Evolutionary conservation across 1,140 invertebrate genomes (phyloP).

Genomic region (Melanaphis sacchari): DNA sequence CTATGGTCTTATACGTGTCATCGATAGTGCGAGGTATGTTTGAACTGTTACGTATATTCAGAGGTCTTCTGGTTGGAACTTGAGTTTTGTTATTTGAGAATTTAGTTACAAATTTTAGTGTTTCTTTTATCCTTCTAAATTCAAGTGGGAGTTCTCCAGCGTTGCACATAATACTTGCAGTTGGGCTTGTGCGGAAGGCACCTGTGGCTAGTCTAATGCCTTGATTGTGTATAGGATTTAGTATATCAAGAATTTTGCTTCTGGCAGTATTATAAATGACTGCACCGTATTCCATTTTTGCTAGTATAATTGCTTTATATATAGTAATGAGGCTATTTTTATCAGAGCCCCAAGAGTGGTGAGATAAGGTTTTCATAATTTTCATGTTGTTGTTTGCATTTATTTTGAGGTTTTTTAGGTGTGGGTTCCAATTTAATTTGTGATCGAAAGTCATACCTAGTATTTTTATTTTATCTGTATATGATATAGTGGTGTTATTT

Average conservation of each 20-base stretch:
- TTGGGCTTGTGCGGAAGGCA: conserved; percentile 6
- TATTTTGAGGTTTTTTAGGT: not conserved
- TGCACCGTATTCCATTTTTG: conserved; percentile 3
- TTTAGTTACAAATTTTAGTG: conserved; percentile 2
- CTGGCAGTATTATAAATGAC: not conserved
- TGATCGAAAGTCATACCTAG: not conserved
- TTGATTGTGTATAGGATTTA: conserved; percentile 18
- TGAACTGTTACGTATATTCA: not conserved
- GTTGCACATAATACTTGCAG: not conserved
- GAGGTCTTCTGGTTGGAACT: not conserved
- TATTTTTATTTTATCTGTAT: not conserved
- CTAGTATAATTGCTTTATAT: not conserved
- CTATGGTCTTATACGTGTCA: not conserved
- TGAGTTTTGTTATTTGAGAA: not conserved
- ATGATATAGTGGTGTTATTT: not conserved
- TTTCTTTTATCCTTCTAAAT: not conserved
- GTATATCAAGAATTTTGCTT: not conserved
- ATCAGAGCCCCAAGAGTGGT: not conserved
- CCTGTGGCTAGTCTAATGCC: not conserved
- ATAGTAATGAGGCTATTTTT: not conserved
- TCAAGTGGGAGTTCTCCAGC: conserved; percentile 16
- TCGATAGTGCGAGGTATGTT: not conserved
- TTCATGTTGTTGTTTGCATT: not conserved
- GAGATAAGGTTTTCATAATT: conserved; percentile 11
- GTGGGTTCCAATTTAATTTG: conserved; percentile 9